phyloP scores from a whole-genome alignment of 2,888 invertebrate genomes.

The Drosophila yooni region DNA sequence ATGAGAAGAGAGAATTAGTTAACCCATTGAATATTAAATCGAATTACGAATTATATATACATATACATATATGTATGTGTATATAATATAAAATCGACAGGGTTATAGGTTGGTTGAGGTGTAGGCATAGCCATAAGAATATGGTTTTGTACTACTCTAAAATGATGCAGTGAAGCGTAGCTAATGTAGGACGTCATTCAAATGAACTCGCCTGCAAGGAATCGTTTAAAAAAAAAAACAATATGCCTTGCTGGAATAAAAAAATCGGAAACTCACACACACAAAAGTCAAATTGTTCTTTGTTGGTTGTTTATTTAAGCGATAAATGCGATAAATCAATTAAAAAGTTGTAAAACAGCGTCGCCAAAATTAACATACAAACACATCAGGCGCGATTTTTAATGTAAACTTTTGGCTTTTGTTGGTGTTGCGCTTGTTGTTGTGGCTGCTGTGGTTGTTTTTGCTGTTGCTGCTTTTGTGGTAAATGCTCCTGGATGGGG shows the following conservation, averaged over 20 bases:
- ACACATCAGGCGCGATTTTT: constrained; percentile 82
- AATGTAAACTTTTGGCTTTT: constrained; percentile 57
- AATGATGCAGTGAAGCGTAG: constrained; percentile 49
- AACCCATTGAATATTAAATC: constrained; percentile 32
- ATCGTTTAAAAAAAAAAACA: constrained; percentile 28
- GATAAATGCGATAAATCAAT: constrained; percentile 64
- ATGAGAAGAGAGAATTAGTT: constrained; percentile 16
- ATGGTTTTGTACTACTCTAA: neutral
- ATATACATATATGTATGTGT: neutral
- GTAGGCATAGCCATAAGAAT: neutral
- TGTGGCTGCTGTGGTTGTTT: constrained; percentile 20
- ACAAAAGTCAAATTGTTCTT: constrained; percentile 57
- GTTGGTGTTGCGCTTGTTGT: constrained; percentile 13
- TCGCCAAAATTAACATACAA: constrained; percentile 74
- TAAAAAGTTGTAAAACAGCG: constrained; percentile 72
- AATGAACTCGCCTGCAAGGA: constrained; percentile 47
- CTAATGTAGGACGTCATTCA: constrained; percentile 51
- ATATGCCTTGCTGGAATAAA: constrained; percentile 24
- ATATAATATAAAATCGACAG: neutral
- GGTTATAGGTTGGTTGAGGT: neutral
- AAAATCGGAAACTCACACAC: constrained; percentile 1
- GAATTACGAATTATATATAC: constrained; percentile 29
- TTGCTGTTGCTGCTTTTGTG: constrained; percentile 26
- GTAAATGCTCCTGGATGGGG: constrained; percentile 22
- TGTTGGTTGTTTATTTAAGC: constrained; percentile 30